Evolutionary conservation across 1,140 invertebrate genomes (phyloP), one percentile per base, ranked within the genome.

Genomic region (Drosophila tani): DNA sequence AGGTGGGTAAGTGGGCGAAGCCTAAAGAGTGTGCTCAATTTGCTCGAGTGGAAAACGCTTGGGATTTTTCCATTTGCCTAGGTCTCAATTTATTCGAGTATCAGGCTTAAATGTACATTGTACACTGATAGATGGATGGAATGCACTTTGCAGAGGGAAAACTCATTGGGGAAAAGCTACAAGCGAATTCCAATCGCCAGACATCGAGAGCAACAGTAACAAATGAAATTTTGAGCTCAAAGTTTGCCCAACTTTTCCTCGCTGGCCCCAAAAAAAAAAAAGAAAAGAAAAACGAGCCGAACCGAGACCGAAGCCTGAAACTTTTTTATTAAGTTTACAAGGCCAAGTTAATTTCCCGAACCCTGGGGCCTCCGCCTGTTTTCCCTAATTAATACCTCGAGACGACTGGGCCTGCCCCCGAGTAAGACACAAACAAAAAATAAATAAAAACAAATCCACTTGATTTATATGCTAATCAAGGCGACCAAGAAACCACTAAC

Each of bases 381-480:
- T 40, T 46, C 38, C 62, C 78, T 81, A 88, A 88, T 88, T 88
- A 88, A 90, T 88, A 88, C 80, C 82, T 76, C 69, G 63, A 76
- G 63, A 67, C 57, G 55, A 70, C 45, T 6, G 1, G 41, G 38
- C 17, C 24, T 21, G 40, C 45, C 45, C 49, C 45, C 9, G 24
- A 63, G 55, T 45, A 69, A 47, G 64, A 64, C 15, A 29, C n/a
- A n/a, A n/a, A 7, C 41, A 50, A 19, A 47, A 49, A 32, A 21
- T 9, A 15, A 43, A 68, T 55, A 53, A 46, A 40, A 70, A 68
- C 32, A 51, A 85, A 82, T 77, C 43, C 43, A 73, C 85, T 84
- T 84, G 81, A 88, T 88, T 88, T 84, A 88, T 88, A 88, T 90
- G 84, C 66, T 90, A 88, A 88, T 90, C 75, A 78, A 68, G 64